Conservation (phyloP, 2,797 vertebrate genomes). For the Etheostoma nigrum region DNA sequence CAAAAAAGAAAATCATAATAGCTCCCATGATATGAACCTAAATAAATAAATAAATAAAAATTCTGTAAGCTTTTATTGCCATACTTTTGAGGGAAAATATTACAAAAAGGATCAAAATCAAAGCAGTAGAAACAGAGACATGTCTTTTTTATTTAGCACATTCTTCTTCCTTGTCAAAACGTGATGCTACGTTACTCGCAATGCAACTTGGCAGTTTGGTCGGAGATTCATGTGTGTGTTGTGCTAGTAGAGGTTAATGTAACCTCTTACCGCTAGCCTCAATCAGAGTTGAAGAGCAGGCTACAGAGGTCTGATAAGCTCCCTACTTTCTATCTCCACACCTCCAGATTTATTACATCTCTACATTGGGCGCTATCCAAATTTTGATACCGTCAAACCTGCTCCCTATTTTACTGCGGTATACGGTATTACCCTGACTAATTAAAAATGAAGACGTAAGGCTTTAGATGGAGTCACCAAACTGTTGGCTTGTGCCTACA, state of each 20-base stretch:
- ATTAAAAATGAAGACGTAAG: too few species aligned
- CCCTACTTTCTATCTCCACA: background rate
- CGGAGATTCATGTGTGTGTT: background rate
- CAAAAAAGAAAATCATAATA: background rate
- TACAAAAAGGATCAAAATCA: background rate
- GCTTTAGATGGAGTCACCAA: too few species aligned
- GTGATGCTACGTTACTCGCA: background rate
- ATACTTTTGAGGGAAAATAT: background rate
- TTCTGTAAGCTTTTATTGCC: background rate
- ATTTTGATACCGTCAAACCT: too few species aligned
- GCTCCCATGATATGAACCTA: constrained; percentile 14
- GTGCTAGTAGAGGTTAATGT: background rate
- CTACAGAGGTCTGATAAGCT: background rate
- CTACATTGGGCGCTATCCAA: background rate
- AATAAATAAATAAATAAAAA: background rate
- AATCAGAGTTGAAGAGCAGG: background rate
- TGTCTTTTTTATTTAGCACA: background rate
- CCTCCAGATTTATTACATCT: background rate
- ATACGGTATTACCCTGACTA: too few species aligned
- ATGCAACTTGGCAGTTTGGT: background rate
- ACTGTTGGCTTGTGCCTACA: too few species aligned
- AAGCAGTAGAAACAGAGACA: background rate
- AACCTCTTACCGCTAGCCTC: background rate
- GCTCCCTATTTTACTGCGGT: too few species aligned
- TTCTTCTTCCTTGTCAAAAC: background rate